Evolutionary conservation across 2,113 vertebrate species (phyloP).

Genomic region (Phyllostomus discolor): DNA sequence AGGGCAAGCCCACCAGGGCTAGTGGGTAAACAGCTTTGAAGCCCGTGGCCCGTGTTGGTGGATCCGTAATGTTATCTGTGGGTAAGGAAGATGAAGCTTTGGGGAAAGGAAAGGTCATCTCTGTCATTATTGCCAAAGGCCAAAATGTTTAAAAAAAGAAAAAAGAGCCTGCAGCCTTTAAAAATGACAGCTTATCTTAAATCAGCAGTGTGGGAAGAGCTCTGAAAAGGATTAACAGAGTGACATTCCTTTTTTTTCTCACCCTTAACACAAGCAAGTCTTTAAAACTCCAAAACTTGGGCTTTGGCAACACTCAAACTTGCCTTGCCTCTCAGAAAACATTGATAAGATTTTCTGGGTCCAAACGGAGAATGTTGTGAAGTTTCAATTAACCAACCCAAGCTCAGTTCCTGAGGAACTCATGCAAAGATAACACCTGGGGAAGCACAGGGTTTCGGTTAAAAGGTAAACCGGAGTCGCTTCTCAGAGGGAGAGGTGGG

Average conservation of each 20-base stretch:
- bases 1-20: conserved; percentile 19
- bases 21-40: conserved; percentile 56
- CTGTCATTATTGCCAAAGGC: conserved; percentile 16
- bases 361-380: conserved; percentile 15
- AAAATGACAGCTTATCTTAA: conserved; percentile 28
- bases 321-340: background rate
- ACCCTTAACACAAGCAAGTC: background rate
- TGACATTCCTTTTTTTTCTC: background rate
- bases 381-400: conserved; percentile 14
- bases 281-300: conserved; percentile 26
- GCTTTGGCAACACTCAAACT: conserved; percentile 4
- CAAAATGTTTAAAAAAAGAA: background rate
- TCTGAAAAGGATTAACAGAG: conserved; percentile 9
- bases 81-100: conserved; percentile 29
- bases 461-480: background rate
- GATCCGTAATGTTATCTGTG: conserved; percentile 55
- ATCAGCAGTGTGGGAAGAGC: conserved; percentile 28
- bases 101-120: background rate
- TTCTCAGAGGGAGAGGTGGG: background rate
- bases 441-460: background rate
- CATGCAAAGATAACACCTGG: background rate
- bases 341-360: background rate
- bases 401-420: background rate
- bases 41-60: background rate
- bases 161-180: background rate